Evolutionary conservation across 2,888 invertebrate genomes (phyloP).

Genomic region (Incurvaria masculella): DNA sequence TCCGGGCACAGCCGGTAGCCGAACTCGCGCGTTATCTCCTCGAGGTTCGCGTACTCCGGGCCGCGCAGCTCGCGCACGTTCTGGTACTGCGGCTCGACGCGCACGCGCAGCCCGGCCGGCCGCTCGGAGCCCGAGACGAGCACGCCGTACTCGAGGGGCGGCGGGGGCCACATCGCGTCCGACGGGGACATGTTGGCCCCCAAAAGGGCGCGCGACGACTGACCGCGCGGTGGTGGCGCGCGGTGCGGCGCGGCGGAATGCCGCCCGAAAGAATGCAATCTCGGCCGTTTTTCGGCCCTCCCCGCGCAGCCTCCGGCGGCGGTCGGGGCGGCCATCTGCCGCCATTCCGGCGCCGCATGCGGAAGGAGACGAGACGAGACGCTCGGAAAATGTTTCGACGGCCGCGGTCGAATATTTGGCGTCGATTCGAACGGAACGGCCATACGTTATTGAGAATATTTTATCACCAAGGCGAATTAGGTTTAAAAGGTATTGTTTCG

Average conservation of each 20-base stretch:
- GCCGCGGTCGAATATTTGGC: no score
- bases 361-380: no score
- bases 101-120: conserved; percentile 35
- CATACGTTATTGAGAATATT: no score
- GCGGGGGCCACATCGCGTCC: conserved; percentile 54
- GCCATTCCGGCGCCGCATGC: no score
- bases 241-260: conserved; percentile 53
- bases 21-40: conserved; percentile 51
- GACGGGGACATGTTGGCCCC: conserved; percentile 56
- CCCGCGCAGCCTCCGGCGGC: conserved; percentile 32
- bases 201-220: conserved; percentile 56
- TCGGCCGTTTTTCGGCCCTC: conserved; percentile 58
- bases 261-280: conserved; percentile 59
- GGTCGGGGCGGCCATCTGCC: conserved; percentile 25
- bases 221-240: conserved; percentile 14
- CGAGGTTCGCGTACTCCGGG: conserved; percentile 51
- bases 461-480: no score
- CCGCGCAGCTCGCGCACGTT: conserved; percentile 45
- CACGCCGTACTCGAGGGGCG: conserved; percentile 40
- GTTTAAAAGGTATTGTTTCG: no score
- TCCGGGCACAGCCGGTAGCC: conserved; percentile 51
- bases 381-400: no score
- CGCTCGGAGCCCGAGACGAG: conserved; percentile 32
- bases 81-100: conserved; percentile 47
- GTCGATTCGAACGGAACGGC: no score